phyloP scores from a whole-genome alignment of 2,113 vertebrate genomes.

The Leptobrachium ailaonicum region DNA sequence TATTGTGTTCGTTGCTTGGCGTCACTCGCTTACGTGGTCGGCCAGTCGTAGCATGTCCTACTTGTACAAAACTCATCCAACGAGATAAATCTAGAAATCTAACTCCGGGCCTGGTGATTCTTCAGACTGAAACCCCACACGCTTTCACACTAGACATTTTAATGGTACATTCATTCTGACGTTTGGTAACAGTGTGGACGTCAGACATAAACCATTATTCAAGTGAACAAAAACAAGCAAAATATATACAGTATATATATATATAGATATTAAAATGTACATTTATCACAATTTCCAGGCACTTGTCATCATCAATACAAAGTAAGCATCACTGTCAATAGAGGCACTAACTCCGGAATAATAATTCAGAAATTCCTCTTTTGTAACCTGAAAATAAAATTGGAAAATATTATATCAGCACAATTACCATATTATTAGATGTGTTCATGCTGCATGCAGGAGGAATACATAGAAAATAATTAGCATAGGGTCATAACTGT shows the following conservation, averaged over 20 bases:
- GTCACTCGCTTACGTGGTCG: too few species aligned
- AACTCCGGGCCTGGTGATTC: too few species aligned
- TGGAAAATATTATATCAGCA: background rate
- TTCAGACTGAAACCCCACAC: background rate
- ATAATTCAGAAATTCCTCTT: conserved; percentile 64
- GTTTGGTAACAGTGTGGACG: background rate
- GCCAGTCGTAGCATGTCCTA: too few species aligned
- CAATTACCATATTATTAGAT: too few species aligned
- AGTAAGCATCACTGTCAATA: conserved; percentile 57
- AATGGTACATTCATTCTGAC: background rate
- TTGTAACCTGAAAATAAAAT: conserved; percentile 55
- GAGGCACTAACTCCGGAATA: conserved; percentile 61
- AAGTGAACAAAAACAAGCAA: background rate
- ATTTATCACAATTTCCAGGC: conserved; percentile 59
- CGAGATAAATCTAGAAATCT: too few species aligned
- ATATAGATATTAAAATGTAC: conserved; percentile 8
- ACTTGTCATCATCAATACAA: conserved; percentile 63
- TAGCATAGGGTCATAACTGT: too few species aligned
- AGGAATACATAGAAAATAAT: too few species aligned
- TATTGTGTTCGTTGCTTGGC: too few species aligned
- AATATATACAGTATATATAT: background rate
- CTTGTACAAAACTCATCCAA: too few species aligned
- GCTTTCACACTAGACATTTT: background rate
- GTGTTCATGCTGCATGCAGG: too few species aligned
- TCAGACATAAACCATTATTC: background rate